These are phyloP conservation scores for Cryptophagus acutangulus DNA, from an alignment of 2,888 invertebrate genomes.

Conservation along the genomic window DNA sequence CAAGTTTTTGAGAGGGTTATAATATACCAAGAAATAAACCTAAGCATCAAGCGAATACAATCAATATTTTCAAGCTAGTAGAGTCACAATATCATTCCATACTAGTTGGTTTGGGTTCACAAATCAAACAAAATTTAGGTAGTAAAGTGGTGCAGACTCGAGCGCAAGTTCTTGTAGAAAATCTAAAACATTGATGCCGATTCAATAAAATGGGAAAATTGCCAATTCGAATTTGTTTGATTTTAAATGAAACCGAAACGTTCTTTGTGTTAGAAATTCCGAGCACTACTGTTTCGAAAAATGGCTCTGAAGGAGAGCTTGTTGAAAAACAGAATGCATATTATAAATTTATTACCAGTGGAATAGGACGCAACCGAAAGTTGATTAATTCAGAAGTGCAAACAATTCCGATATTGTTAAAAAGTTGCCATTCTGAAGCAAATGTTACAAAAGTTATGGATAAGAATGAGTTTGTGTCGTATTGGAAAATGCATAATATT, in stretches of 20 bases:
- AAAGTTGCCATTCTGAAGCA: constrained; percentile 59
- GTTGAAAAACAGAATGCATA: constrained; percentile 60
- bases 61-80: too few species aligned
- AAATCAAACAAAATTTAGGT: too few species aligned
- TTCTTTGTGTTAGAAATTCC: constrained; percentile 60
- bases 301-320: constrained; percentile 51
- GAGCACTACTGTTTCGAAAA: constrained; percentile 58
- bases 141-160: too few species aligned
- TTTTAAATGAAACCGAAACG: constrained; percentile 65
- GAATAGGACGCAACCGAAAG: constrained; percentile 64
- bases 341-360: constrained; percentile 64
- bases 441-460: constrained; percentile 47
- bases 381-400: constrained; percentile 65
- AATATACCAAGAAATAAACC: too few species aligned
- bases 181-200: too few species aligned
- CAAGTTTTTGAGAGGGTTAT: too few species aligned
- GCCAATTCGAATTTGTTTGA: constrained; percentile 57
- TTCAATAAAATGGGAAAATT: too few species aligned
- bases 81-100: too few species aligned
- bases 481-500: constrained; percentile 75
- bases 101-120: too few species aligned
- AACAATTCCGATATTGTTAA: constrained; percentile 57
- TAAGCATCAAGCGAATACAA: too few species aligned
- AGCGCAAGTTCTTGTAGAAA: too few species aligned
- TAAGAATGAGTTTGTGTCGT: constrained; percentile 62